These are phyloP conservation scores for Tetrapedia diversipes DNA, from an alignment of 2,888 invertebrate species.

Conservation along the genomic window DNA sequence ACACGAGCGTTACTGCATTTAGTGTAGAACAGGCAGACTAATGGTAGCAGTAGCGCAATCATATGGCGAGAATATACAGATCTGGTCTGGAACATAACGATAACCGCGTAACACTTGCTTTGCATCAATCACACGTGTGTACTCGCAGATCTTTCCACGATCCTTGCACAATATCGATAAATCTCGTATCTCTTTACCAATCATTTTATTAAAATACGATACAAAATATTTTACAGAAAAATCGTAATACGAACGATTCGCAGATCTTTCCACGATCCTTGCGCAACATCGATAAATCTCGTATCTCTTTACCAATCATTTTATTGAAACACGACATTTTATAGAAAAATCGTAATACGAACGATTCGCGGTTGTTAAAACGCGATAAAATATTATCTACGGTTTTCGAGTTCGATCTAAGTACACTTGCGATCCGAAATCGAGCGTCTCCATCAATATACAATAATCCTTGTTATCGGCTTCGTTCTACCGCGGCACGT, in stretches of 20 bases:
- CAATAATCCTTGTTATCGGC: conserved; percentile 42
- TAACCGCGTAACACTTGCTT: too few species aligned
- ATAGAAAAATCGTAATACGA: not conserved
- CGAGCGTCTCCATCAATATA: conserved; percentile 23
- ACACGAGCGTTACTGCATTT: too few species aligned
- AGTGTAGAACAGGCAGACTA: too few species aligned
- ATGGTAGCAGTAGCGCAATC: too few species aligned
- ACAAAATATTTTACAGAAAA: conserved; percentile 9
- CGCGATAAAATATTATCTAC: conserved; percentile 32
- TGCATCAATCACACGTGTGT: too few species aligned
- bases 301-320: too few species aligned
- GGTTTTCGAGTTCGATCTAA: conserved; percentile 18
- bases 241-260: not conserved
- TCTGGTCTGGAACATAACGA: too few species aligned
- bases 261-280: not conserved
- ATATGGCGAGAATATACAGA: too few species aligned
- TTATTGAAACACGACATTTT: not conserved
- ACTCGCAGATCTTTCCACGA: not conserved
- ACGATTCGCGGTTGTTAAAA: conserved; percentile 9
- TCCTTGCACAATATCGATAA: not conserved
- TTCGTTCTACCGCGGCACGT: not conserved
- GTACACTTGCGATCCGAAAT: conserved; percentile 19
- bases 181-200: not conserved
- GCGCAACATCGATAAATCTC: not conserved
- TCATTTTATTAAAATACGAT: not conserved